Evolutionary conservation across 2,888 invertebrate genomes (phyloP).

Genomic region (Aethes cnicana): DNA sequence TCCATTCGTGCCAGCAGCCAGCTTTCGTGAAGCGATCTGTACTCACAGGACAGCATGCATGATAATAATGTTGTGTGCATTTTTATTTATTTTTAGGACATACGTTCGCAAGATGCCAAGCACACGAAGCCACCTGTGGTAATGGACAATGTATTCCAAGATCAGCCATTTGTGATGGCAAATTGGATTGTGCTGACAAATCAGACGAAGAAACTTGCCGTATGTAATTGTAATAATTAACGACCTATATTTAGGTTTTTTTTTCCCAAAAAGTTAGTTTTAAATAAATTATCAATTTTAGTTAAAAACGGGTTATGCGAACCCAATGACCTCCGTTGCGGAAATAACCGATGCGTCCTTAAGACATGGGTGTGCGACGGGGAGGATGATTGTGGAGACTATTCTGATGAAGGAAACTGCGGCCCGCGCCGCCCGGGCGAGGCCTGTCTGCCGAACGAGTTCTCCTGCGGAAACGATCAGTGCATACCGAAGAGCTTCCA

Average conservation of each 20-base stretch:
- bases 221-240: no score
- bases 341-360: slow-evolving; percentile 93
- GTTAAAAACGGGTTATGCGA: slow-evolving; percentile 86
- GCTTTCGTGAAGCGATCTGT: no score
- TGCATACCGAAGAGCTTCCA: slow-evolving; percentile 97
- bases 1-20: no score
- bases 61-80: no score
- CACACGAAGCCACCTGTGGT: slow-evolving; percentile 91
- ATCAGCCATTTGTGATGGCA: slow-evolving; percentile 88
- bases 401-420: slow-evolving; percentile 93
- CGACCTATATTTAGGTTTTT: no score
- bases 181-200: slow-evolving; percentile 90
- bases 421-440: slow-evolving; percentile 79
- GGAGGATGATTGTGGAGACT: slow-evolving; percentile 95
- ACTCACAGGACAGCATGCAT: no score
- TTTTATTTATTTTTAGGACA: no score
- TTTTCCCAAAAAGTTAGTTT: no score
- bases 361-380: slow-evolving; percentile 97
- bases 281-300: slow-evolving; percentile 12
- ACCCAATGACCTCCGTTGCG: slow-evolving; percentile 96
- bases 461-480: slow-evolving; percentile 89
- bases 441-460: slow-evolving; percentile 89
- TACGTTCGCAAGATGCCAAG: slow-evolving; percentile 43
- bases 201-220: slow-evolving; percentile 96
- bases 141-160: slow-evolving; percentile 95